These are phyloP conservation scores for Mus spretus DNA, from an alignment of 2,797 vertebrate genomes.

Conservation along the genomic window DNA sequence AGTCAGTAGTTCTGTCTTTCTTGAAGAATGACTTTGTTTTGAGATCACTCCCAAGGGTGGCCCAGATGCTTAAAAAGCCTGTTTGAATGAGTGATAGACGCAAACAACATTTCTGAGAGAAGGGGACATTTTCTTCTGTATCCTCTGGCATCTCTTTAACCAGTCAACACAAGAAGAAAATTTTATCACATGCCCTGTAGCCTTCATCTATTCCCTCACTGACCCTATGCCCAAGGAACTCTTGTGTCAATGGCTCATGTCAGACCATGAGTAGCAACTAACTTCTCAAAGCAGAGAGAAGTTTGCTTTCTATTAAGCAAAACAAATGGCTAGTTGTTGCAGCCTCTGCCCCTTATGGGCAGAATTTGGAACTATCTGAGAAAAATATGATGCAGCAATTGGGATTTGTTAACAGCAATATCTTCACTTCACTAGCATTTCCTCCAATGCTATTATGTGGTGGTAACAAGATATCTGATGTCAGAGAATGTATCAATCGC, in stretches of 20 bases:
- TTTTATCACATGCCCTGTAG: neutral
- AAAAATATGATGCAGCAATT: neutral
- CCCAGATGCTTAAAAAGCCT: neutral
- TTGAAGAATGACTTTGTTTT: conserved; percentile 5
- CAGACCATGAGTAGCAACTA: neutral
- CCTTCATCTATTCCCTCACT: conserved; percentile 20
- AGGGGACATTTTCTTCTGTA: neutral
- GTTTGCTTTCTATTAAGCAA: conserved; percentile 31
- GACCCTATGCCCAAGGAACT: neutral
- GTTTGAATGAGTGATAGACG: neutral
- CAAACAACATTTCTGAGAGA: conserved; percentile 7
- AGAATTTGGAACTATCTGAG: conserved; percentile 21
- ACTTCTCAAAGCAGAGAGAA: neutral
- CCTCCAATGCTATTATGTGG: neutral
- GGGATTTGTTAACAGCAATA: neutral
- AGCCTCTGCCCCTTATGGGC: neutral
- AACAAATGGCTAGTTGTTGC: neutral
- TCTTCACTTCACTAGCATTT: neutral
- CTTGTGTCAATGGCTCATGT: neutral
- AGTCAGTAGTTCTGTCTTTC: neutral
- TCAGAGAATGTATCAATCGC: neutral
- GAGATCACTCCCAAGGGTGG: neutral
- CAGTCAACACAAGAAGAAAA: conserved; percentile 24
- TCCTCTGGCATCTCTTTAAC: conserved; percentile 45
- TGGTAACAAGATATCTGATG: neutral